Percentiles rank a stretch among this genome's conserved stretches.
These are phyloP conservation scores for Drosophila putrida DNA, from an alignment of 2,888 invertebrate genomes.

Conservation along the genomic window DNA sequence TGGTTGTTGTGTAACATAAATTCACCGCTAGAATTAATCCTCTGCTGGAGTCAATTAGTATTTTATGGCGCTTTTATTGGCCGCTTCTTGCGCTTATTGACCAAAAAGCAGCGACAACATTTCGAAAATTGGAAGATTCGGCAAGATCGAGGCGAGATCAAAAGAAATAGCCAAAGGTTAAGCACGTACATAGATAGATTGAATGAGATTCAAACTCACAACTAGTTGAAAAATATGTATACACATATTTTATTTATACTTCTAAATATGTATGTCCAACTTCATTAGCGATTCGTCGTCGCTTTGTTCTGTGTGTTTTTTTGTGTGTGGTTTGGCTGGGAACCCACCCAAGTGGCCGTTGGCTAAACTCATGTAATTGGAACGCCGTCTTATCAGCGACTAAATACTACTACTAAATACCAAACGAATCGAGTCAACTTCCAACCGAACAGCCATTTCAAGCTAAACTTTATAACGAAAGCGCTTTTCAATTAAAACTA, in stretches of 20 bases:
- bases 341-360: constrained; percentile 75
- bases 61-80: constrained; percentile 74
- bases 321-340: constrained; percentile 15
- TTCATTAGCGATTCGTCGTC: constrained; percentile 65
- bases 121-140: no score
- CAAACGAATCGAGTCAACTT: constrained; percentile 42
- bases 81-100: constrained; percentile 27
- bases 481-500: constrained; percentile 78
- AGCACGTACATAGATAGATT: constrained; percentile 27
- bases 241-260: constrained; percentile 2
- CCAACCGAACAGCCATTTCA: constrained; percentile 61
- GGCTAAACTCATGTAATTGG: constrained; percentile 76
- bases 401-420: constrained; percentile 58
- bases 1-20: constrained; percentile 78
- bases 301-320: not conserved
- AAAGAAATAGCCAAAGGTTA: constrained; percentile 45
- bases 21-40: constrained; percentile 77
- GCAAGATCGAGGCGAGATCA: constrained; percentile 35
- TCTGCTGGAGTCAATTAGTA: constrained; percentile 75
- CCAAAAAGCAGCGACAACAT: constrained; percentile 28
- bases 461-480: constrained; percentile 73
- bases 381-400: constrained; percentile 74
- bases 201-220: constrained; percentile 65
- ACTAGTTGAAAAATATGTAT: constrained; percentile 36
- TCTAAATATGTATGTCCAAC: constrained; percentile 50